Evolutionary conservation across 1,140 invertebrate genomes (phyloP).

Genomic region (Drosophila navojoa): DNA sequence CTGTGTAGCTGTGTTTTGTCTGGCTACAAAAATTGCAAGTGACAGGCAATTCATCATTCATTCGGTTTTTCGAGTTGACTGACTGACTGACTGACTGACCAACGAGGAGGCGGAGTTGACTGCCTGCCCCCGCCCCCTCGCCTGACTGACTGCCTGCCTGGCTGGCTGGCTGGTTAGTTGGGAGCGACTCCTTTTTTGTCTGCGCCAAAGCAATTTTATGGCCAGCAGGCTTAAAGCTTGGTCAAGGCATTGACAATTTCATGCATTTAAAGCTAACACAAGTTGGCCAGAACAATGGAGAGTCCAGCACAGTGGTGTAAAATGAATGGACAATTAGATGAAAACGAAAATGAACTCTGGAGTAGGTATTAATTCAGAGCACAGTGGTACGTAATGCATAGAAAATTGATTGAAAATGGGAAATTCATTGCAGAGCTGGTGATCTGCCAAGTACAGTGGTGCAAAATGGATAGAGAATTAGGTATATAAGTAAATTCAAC

Average conservation of each 20-base stretch:
- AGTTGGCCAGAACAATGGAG: constrained; percentile 24
- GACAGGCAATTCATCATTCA: constrained; percentile 82
- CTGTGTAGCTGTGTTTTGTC: constrained; percentile 63
- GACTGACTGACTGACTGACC: constrained; percentile 45
- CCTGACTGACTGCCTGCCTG: neutral
- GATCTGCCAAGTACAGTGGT: too few relatives aligned
- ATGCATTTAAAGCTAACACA: constrained; percentile 75
- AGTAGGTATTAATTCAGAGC: neutral
- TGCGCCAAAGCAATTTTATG: constrained; percentile 73
- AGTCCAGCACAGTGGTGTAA: constrained; percentile 43
- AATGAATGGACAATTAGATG: neutral
- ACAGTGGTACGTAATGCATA: constrained; percentile 36
- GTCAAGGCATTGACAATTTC: constrained; percentile 71
- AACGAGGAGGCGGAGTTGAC: constrained; percentile 31
- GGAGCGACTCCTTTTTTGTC: constrained; percentile 70
- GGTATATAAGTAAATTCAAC: too few relatives aligned
- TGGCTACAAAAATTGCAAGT: constrained; percentile 80
- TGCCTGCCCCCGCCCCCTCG: neutral
- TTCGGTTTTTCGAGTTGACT: constrained; percentile 67
- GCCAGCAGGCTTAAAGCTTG: constrained; percentile 66
- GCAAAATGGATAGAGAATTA: too few relatives aligned
- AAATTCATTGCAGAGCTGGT: neutral
- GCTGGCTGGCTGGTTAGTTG: constrained; percentile 40
- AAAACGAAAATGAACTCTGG: too few relatives aligned
- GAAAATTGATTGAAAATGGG: neutral